Conservation (phyloP, 2,888 invertebrate species). For the Stenurella melanura region DNA sequence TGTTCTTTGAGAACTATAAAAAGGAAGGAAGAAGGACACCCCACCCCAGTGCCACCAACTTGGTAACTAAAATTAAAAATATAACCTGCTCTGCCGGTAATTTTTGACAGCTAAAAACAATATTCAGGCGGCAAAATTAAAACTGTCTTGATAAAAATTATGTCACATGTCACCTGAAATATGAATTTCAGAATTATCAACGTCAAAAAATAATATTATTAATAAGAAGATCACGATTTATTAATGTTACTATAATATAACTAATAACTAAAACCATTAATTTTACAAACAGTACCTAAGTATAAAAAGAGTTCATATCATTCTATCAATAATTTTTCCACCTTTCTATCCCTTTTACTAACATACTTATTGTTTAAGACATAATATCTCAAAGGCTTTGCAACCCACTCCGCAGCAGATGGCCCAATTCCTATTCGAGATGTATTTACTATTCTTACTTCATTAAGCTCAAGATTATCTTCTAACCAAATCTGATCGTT, state of each 20-base stretch:
- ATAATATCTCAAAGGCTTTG: conserved; percentile 80
- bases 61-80: background rate
- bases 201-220: background rate
- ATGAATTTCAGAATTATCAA: background rate
- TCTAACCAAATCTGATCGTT: conserved; percentile 73
- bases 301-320: no score
- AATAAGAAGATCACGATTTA: background rate
- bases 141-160: no score
- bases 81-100: no score
- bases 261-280: background rate
- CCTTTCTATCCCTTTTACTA: conserved; percentile 77
- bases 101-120: background rate
- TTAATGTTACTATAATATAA: background rate
- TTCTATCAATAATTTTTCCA: conserved; percentile 70
- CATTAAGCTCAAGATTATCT: conserved; percentile 59
- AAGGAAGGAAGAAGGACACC: conserved; percentile 60
- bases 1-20: conserved; percentile 60
- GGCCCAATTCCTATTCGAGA: conserved; percentile 79
- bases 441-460: conserved; percentile 72
- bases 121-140: background rate
- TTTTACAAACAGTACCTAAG: no score
- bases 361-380: conserved; percentile 76
- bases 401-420: conserved; percentile 78
- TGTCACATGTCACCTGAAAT: background rate
- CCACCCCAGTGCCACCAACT: conserved; percentile 52